Evolutionary conservation across 2,888 invertebrate species (phyloP).

Genomic region (Platycheirus albimanus): DNA sequence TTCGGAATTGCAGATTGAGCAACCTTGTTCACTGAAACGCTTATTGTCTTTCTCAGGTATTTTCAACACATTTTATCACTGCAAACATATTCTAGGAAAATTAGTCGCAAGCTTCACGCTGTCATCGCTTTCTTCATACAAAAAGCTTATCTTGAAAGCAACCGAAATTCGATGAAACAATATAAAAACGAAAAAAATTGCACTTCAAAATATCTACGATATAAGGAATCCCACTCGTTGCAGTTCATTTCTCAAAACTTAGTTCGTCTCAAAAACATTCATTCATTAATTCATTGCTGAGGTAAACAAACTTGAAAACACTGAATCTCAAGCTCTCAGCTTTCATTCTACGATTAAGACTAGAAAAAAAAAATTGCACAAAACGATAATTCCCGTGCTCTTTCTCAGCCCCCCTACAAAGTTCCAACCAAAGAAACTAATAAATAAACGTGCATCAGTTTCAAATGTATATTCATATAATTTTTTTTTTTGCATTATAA

Average conservation of each 20-base stretch:
- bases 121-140: too few relatives aligned
- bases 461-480: neutral
- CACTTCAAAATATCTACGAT: neutral
- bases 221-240: conserved; percentile 6
- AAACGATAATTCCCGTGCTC: neutral
- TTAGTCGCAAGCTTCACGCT: too few relatives aligned
- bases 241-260: conserved; percentile 44
- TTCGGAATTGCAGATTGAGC: too few relatives aligned
- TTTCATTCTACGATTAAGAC: conserved; percentile 26
- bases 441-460: conserved; percentile 33
- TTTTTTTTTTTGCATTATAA: neutral
- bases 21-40: too few relatives aligned
- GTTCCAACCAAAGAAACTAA: neutral
- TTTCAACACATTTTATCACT: too few relatives aligned
- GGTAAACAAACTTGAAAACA: conserved; percentile 37
- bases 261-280: conserved; percentile 21
- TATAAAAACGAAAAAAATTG: neutral
- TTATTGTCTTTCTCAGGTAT: too few relatives aligned
- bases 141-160: too few relatives aligned
- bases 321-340: conserved; percentile 41
- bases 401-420: neutral
- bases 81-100: too few relatives aligned
- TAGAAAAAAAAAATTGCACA: conserved; percentile 8
- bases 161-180: too few relatives aligned
- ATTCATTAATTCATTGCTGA: conserved; percentile 28